phyloP scores from a whole-genome alignment of 2,113 vertebrate genomes.

The Clupea harengus region DNA sequence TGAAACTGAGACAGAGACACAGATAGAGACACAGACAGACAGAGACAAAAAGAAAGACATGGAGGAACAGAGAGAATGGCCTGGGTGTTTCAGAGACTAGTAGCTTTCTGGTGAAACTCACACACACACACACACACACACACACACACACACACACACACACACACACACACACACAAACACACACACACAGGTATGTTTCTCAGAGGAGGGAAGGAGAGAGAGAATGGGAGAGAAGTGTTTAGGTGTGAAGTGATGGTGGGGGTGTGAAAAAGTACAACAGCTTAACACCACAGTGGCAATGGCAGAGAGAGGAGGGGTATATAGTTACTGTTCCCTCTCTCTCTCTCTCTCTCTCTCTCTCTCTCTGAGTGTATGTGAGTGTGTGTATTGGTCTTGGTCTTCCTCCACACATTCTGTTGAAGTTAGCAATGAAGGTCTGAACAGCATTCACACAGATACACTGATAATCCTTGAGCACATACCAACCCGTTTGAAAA shows the following conservation, averaged over 20 bases:
- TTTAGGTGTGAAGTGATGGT: not conserved
- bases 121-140: too few species aligned
- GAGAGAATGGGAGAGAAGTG: not conserved
- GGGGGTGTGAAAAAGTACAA: not conserved
- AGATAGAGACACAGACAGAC: not conserved
- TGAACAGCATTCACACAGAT: not conserved
- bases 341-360: conserved; percentile 1
- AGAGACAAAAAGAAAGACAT: not conserved
- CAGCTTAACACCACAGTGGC: not conserved
- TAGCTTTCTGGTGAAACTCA: not conserved
- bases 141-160: too few species aligned
- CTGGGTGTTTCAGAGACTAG: not conserved
- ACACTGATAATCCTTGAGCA: not conserved
- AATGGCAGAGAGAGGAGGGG: not conserved
- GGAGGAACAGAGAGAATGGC: not conserved
- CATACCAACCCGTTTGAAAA: not conserved
- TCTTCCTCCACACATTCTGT: not conserved
- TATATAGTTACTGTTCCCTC: not conserved
- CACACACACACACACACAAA: not conserved
- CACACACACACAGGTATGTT: not conserved
- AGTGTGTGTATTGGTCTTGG: not conserved
- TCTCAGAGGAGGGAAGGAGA: not conserved
- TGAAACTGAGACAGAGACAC: not conserved
- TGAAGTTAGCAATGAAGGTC: not conserved
- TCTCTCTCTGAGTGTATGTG: not conserved